Conservation (phyloP, 2,113 vertebrate species). For the Epinephelus cyanopodus region DNA sequence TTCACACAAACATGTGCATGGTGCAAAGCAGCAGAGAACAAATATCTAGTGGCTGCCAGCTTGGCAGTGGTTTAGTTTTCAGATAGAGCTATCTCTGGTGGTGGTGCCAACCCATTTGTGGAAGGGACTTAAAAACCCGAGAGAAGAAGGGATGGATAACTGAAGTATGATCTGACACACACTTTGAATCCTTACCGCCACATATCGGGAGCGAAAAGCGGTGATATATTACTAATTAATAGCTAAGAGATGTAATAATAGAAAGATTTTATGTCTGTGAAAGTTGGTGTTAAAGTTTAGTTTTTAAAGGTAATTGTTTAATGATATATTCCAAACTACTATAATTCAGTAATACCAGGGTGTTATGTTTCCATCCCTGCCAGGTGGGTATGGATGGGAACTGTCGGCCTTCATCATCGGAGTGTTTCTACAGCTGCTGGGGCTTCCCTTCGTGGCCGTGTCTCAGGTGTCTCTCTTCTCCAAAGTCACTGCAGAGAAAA, state of each 20-base stretch:
- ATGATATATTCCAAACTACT: slow-evolving; percentile 21
- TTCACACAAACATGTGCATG: slow-evolving; percentile 70
- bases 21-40: slow-evolving; percentile 74
- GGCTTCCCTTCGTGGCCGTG: slow-evolving; percentile 88
- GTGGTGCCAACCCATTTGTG: slow-evolving; percentile 71
- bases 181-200: slow-evolving; percentile 17
- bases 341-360: slow-evolving; percentile 14
- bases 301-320: slow-evolving; percentile 17
- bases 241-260: not conserved
- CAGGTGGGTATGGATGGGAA: slow-evolving; percentile 83
- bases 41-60: slow-evolving; percentile 66
- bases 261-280: not conserved
- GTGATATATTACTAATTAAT: not conserved
- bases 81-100: slow-evolving; percentile 59
- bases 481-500: slow-evolving; percentile 89
- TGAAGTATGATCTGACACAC: slow-evolving; percentile 25
- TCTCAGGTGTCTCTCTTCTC: slow-evolving; percentile 91
- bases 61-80: slow-evolving; percentile 69
- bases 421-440: slow-evolving; percentile 89
- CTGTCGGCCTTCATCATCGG: slow-evolving; percentile 85
- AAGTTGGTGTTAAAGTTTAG: slow-evolving; percentile 7
- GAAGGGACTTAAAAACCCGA: slow-evolving; percentile 51
- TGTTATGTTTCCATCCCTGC: slow-evolving; percentile 15
- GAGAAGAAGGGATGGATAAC: slow-evolving; percentile 16
- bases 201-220: slow-evolving; percentile 16